Evolutionary conservation across 2,797 vertebrate genomes (phyloP).

Genomic region (Pithecia hirsuta): DNA sequence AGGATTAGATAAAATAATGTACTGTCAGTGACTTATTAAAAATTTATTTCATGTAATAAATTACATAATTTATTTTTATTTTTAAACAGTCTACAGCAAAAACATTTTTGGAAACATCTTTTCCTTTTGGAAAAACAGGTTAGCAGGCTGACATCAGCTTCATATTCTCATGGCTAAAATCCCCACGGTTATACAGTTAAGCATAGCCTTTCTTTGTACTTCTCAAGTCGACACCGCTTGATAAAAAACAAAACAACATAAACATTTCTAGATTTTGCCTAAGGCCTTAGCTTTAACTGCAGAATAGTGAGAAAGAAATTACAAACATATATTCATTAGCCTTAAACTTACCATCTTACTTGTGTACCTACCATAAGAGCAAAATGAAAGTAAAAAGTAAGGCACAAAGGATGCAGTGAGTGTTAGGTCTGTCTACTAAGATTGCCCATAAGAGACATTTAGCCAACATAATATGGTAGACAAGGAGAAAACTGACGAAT

Average conservation of each 20-base stretch:
- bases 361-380: not conserved
- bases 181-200: not conserved
- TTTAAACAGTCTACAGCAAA: constrained; percentile 56
- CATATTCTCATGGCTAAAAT: not conserved
- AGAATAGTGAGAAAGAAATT: not conserved
- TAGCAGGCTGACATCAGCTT: not conserved
- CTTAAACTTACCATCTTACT: not conserved
- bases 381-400: constrained; percentile 19
- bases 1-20: constrained; percentile 24
- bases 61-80: constrained; percentile 49
- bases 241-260: constrained; percentile 3
- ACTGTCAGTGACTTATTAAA: constrained; percentile 44
- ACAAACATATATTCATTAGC: constrained; percentile 18
- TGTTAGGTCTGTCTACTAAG: not conserved
- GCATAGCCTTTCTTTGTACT: not conserved
- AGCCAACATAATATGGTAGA: not conserved
- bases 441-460: not conserved
- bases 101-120: constrained; percentile 50
- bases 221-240: not conserved
- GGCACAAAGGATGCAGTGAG: not conserved
- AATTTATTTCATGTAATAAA: constrained; percentile 60
- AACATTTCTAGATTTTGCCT: constrained; percentile 25
- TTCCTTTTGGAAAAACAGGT: not conserved
- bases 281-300: not conserved
- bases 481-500: not conserved